Conservation (phyloP, 92 coral and sea anemone species). For the Epizoanthus illoricatus region DNA sequence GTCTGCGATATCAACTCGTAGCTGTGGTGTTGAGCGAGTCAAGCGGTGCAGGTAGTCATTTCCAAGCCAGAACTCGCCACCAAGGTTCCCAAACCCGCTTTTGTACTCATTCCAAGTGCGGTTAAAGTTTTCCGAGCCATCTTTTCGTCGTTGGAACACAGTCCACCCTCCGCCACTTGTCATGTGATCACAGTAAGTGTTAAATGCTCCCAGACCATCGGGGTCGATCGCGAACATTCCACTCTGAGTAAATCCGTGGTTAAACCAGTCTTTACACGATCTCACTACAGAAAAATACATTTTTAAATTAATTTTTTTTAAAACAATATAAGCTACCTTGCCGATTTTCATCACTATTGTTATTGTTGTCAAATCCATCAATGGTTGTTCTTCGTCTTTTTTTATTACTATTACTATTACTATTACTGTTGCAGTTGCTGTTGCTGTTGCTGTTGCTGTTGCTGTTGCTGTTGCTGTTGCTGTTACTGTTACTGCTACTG, state of each 20-base stretch:
- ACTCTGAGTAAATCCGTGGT: not conserved
- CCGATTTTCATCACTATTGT: no score
- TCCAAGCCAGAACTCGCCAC: slow-evolving; percentile 45
- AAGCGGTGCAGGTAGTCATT: slow-evolving; percentile 28
- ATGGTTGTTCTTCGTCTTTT: no score
- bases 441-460: no score
- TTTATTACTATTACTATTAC: no score
- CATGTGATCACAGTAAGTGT: slow-evolving; percentile 33
- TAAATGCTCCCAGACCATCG: slow-evolving; percentile 15
- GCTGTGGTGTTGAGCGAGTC: slow-evolving; percentile 15
- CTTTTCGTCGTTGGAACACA: slow-evolving; percentile 33
- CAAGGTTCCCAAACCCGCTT: slow-evolving; percentile 27
- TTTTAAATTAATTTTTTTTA: not conserved
- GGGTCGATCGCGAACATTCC: slow-evolving; percentile 20
- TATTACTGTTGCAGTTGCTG: no score
- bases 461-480: no score
- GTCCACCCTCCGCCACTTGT: slow-evolving; percentile 42
- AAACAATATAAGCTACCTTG: no score
- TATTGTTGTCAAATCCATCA: no score
- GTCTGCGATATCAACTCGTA: slow-evolving; percentile 21
- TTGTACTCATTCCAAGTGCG: slow-evolving; percentile 28
- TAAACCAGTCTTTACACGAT: slow-evolving; percentile 34
- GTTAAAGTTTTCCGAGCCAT: slow-evolving; percentile 20
- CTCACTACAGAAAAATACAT: not conserved
- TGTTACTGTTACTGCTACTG: no score